Conservation (phyloP, 2,113 vertebrate species). For the Capreolus pygargus region DNA sequence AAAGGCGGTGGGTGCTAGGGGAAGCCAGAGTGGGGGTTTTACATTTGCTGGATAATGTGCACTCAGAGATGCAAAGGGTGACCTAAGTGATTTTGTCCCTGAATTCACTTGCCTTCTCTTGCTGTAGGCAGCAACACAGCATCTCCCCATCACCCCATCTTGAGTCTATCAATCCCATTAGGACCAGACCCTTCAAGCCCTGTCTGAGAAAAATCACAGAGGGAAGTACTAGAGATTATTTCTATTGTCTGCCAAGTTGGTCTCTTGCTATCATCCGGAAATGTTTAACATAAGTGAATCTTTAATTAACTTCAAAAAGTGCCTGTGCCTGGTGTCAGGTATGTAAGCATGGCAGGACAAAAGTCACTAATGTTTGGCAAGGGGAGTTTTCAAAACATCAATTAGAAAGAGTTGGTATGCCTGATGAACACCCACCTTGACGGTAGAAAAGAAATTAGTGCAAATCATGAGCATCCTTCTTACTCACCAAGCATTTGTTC, state of each 20-base stretch:
- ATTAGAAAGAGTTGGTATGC: conserved; percentile 67
- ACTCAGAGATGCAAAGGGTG: background rate
- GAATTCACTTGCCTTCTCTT: background rate
- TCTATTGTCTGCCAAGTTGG: conserved; percentile 60
- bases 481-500: conserved; percentile 5
- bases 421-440: conserved; percentile 69
- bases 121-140: background rate
- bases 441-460: conserved; percentile 68
- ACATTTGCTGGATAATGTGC: background rate
- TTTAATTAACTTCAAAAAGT: conserved; percentile 79
- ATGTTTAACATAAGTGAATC: conserved; percentile 69
- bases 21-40: background rate
- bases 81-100: background rate
- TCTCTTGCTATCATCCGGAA: conserved; percentile 63
- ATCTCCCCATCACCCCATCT: background rate
- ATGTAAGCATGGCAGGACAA: conserved; percentile 70
- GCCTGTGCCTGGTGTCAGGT: conserved; percentile 62
- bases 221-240: conserved; percentile 71
- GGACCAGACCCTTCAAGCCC: conserved; percentile 59
- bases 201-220: conserved; percentile 74
- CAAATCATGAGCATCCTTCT: conserved; percentile 45
- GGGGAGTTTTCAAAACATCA: conserved; percentile 73
- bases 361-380: conserved; percentile 67
- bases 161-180: conserved; percentile 37
- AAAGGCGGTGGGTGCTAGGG: background rate